phyloP scores from a whole-genome alignment of 2,113 vertebrate species.

The Cyphomyrus plagiostoma region DNA sequence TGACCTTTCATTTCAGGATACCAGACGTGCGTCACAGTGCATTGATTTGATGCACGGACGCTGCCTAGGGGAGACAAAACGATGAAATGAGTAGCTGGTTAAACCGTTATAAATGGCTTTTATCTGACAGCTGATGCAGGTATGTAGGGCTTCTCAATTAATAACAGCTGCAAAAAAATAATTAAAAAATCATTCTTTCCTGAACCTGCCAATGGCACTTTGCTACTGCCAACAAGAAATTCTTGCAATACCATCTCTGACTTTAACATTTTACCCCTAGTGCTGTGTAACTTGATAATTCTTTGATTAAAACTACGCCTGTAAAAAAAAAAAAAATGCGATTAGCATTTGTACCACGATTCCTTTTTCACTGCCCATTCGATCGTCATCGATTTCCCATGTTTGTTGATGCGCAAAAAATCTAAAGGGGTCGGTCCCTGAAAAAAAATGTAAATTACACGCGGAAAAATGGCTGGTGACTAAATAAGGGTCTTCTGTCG shows the following conservation, averaged over 20 bases:
- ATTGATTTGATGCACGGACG: slow-evolving; percentile 37
- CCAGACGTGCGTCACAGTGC: slow-evolving; percentile 28
- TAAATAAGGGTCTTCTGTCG: not conserved
- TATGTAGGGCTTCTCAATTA: slow-evolving; percentile 35
- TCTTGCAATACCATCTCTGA: not conserved
- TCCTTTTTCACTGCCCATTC: not conserved
- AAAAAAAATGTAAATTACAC: not conserved
- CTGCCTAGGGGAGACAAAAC: slow-evolving; percentile 14
- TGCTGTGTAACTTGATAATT: not conserved
- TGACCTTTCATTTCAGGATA: slow-evolving; percentile 41
- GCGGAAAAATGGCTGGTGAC: not conserved
- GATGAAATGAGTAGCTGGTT: slow-evolving; percentile 29
- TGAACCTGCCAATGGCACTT: not conserved
- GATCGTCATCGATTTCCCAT: not conserved
- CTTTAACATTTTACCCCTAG: not conserved
- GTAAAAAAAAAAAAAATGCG: too few species aligned
- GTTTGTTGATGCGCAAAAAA: not conserved
- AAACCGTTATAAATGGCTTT: slow-evolving; percentile 41
- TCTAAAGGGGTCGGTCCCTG: not conserved
- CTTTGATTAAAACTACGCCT: not conserved
- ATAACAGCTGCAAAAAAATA: slow-evolving; percentile 35
- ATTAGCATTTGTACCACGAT: not conserved
- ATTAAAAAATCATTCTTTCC: slow-evolving; percentile 10
- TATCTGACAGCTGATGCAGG: slow-evolving; percentile 36
- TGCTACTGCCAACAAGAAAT: not conserved